Conservation (phyloP, 2,113 vertebrate genomes). For the Gila orcuttii region DNA sequence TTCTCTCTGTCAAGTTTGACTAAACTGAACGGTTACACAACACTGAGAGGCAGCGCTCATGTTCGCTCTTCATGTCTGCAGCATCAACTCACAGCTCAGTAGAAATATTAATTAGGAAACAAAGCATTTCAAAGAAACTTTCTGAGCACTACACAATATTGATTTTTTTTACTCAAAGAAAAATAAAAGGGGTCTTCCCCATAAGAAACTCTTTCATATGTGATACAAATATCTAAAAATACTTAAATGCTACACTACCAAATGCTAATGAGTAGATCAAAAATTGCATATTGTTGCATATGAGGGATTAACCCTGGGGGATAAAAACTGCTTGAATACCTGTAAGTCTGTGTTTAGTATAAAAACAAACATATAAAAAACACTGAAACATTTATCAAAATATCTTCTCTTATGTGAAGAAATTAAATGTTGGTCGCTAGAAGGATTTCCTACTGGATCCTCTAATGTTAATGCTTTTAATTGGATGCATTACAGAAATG, state of each 20-base stretch:
- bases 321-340: neutral
- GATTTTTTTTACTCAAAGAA: too few species aligned
- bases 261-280: neutral
- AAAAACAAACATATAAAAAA: too few species aligned
- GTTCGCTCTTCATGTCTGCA: neutral
- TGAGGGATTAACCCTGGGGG: neutral
- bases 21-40: neutral
- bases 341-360: neutral
- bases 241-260: neutral
- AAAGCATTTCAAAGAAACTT: neutral
- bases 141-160: neutral
- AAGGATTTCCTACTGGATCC: neutral
- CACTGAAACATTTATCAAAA: neutral
- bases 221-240: neutral
- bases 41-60: neutral
- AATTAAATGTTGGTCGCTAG: neutral
- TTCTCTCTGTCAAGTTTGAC: neutral
- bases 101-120: neutral
- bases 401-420: neutral
- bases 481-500: neutral
- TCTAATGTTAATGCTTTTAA: neutral
- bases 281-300: neutral
- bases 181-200: neutral
- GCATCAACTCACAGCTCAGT: neutral
- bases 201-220: neutral